Conservation (phyloP, 2,888 invertebrate genomes). For the Periphyllus acericola region DNA sequence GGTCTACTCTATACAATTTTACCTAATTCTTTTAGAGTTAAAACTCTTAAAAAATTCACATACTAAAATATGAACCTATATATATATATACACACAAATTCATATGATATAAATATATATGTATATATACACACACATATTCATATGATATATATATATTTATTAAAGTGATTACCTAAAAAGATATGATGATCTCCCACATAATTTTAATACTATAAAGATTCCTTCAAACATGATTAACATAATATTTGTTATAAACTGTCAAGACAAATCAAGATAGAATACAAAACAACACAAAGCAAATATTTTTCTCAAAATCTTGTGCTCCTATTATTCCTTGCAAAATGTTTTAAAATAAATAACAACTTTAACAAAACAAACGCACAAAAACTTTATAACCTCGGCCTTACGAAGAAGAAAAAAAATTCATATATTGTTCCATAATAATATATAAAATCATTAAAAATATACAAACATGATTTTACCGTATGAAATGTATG, state of each 20-base stretch:
- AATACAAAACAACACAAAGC: conserved; percentile 27
- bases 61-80: conserved; percentile 6
- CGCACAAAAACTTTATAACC: conserved; percentile 34
- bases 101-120: background rate
- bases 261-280: conserved; percentile 54
- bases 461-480: conserved; percentile 21
- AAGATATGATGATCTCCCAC: conserved; percentile 16
- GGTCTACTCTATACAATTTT: background rate
- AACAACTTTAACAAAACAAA: conserved; percentile 59
- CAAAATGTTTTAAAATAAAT: conserved; percentile 47
- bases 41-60: conserved; percentile 13
- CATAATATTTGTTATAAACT: conserved; percentile 49
- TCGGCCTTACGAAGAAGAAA: conserved; percentile 13
- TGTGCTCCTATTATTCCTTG: conserved; percentile 17
- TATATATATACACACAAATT: background rate
- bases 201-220: conserved; percentile 27
- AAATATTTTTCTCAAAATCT: background rate
- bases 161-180: conserved; percentile 29
- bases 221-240: conserved; percentile 44
- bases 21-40: conserved; percentile 6
- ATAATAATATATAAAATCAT: conserved; percentile 5
- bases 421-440: conserved; percentile 23
- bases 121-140: background rate
- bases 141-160: background rate
- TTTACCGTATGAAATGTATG: background rate